Conservation (phyloP, 1,140 invertebrate species). For the Papilio xuthus region DNA sequence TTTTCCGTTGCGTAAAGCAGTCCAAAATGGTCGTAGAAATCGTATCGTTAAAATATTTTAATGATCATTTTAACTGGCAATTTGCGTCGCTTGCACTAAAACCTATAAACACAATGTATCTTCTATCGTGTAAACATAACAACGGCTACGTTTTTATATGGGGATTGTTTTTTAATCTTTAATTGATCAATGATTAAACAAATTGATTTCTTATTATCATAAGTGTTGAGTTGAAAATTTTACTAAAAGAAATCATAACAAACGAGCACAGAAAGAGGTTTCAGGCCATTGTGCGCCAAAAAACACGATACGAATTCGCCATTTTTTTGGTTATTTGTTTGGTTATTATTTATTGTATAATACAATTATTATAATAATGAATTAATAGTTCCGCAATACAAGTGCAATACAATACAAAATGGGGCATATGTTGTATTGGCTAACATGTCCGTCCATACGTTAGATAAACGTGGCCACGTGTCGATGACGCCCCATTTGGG, state of each 20-base stretch:
- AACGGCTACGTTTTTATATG: too few relatives aligned
- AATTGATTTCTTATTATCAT: too few relatives aligned
- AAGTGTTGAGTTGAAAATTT: too few relatives aligned
- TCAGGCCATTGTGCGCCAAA: too few relatives aligned
- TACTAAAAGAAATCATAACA: too few relatives aligned
- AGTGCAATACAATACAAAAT: conserved; percentile 3
- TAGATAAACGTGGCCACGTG: conserved; percentile 2
- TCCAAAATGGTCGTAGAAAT: not conserved
- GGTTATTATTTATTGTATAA: not conserved
- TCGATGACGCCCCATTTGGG: conserved; percentile 6
- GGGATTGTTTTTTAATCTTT: too few relatives aligned
- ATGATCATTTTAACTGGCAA: not conserved
- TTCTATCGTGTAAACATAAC: not conserved
- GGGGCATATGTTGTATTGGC: not conserved
- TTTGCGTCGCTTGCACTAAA: not conserved
- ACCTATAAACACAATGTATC: not conserved
- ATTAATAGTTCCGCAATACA: not conserved
- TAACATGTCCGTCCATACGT: not conserved
- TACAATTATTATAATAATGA: not conserved
- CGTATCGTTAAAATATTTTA: not conserved
- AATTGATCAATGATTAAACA: too few relatives aligned
- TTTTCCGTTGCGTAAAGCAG: not conserved
- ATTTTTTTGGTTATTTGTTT: too few relatives aligned
- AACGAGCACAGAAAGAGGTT: too few relatives aligned
- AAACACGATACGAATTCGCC: too few relatives aligned